These are phyloP conservation scores for Catocala nupta DNA, from an alignment of 2,888 invertebrate species.

Conservation along the genomic window DNA sequence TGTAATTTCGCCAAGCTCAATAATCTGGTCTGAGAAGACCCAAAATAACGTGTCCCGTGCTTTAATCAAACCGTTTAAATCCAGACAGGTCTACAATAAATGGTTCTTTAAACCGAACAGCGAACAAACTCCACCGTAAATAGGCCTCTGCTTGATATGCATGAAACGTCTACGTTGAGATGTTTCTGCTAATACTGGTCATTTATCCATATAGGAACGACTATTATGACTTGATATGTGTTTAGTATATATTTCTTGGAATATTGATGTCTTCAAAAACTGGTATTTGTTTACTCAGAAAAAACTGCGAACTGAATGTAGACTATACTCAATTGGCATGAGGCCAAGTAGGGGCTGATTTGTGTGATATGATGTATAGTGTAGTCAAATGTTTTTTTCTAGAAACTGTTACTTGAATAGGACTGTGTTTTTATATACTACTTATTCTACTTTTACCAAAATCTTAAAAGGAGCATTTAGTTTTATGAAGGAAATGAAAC, in stretches of 20 bases:
- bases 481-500: neutral
- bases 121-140: neutral
- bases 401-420: slow-evolving; percentile 25
- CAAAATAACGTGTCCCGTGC: neutral
- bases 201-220: neutral
- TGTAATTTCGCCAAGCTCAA: neutral
- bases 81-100: neutral
- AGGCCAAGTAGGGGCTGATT: slow-evolving; percentile 42
- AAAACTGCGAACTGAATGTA: slow-evolving; percentile 29
- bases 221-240: neutral
- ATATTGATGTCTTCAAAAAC: neutral
- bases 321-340: slow-evolving; percentile 33
- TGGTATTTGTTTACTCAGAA: too few species aligned
- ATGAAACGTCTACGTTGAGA: neutral
- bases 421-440: slow-evolving; percentile 8
- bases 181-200: neutral
- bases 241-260: neutral
- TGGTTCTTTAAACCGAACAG: neutral
- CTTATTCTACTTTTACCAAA: slow-evolving; percentile 13
- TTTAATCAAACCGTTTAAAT: neutral
- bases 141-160: neutral
- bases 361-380: slow-evolving; percentile 26
- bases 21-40: neutral
- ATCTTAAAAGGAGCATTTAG: too few species aligned
- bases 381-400: slow-evolving; percentile 49